Base-by-base conservation (phyloP, 2,888 invertebrate species). In the Gerris lacustris region DNA sequence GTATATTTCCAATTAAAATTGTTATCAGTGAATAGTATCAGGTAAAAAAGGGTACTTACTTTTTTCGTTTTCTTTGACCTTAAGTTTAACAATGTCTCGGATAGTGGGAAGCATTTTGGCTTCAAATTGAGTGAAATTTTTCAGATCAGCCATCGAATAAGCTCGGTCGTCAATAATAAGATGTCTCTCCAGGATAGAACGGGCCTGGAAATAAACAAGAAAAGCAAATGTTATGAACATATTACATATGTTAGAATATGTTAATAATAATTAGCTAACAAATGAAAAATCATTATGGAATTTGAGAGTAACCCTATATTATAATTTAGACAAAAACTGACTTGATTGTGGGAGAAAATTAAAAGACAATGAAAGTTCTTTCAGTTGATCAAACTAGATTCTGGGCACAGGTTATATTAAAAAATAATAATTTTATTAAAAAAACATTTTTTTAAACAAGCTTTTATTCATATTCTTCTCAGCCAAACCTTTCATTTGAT, bases 181-280 rank as follows among this genome's bases (percentile, higher is more conserved):
- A 82, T 96, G 96, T 72, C 94, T 86, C 81, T 96, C 92, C 79
- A 95, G 82, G 76, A 94, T 90, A 80, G 89, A 87, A 76, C 86
- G 87, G 0, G 91, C 89, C 92, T 93, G 82, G 67, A 82, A 83
- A 73, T 78, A 74, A 74, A 71, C 43, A 70, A 68, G 70, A 15
- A 55, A 55, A 55, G 31, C 31, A 31, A 31, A 31, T 31, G 31
- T 47, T 63, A 62, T 69, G 64, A 66, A 71, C 45, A 47, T 70
- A 70, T 68, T 6, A 67, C 44, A 69, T 47, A 15, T 11, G 2
- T 66, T 17, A 66, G 63, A 18, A 69, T 47, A 15, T 11, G 2
- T 66, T 17, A 66, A 9, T 6, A 69, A 62, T 18, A 18, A 18
- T 18, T 69, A 62, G 44, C 31, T 31, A 31, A 31, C 31, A 31